A percentile compares a stretch with the other conserved stretches of the same genome.
These are phyloP conservation scores for Argya squamiceps DNA, from an alignment of 2,797 vertebrate species.

Conservation along the genomic window DNA sequence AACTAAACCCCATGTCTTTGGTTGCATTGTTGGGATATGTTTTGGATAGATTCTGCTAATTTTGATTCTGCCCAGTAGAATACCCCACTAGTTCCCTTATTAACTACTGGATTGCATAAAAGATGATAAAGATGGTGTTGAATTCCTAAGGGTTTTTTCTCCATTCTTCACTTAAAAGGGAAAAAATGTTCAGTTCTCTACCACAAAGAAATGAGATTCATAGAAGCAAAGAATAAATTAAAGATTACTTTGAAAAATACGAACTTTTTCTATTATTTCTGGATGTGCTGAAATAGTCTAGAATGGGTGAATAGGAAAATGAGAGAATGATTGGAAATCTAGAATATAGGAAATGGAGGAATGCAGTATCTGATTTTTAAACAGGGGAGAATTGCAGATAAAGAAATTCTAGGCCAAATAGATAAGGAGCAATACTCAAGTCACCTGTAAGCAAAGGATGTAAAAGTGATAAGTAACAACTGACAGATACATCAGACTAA, in stretches of 20 bases:
- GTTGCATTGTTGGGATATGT: background rate
- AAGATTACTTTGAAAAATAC: background rate
- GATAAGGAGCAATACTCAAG: constrained; percentile 40
- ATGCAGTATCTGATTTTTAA: constrained; percentile 19
- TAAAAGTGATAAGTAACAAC: constrained; percentile 36
- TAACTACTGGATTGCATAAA: background rate
- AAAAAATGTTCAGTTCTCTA: background rate
- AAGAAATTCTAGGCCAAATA: constrained; percentile 23
- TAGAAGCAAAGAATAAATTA: background rate
- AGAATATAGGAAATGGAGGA: constrained; percentile 6
- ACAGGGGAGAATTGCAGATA: constrained; percentile 36
- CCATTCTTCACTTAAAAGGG: background rate
- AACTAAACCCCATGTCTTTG: background rate
- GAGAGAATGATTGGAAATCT: background rate
- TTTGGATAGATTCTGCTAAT: background rate
- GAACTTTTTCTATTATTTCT: background rate
- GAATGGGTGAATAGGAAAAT: background rate
- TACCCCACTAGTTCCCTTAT: background rate
- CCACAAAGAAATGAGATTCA: background rate
- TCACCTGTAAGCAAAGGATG: constrained; percentile 49
- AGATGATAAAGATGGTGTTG: background rate
- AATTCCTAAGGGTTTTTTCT: background rate
- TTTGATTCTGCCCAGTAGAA: background rate
- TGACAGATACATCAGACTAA: constrained; percentile 40
- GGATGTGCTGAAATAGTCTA: background rate